Conservation (phyloP, 2,888 invertebrate species). For the Brenthis ino region DNA sequence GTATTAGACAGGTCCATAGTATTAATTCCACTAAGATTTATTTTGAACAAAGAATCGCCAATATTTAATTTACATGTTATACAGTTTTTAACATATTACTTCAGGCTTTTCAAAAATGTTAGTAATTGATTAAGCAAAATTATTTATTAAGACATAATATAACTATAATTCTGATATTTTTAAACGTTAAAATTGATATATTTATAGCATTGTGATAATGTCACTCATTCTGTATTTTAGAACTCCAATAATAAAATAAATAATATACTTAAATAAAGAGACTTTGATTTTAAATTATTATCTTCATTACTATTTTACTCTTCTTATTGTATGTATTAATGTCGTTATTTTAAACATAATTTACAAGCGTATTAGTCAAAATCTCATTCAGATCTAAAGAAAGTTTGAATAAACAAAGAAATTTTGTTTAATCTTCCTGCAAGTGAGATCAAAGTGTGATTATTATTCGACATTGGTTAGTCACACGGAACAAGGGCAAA, state of each 20-base stretch:
- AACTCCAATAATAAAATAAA: not conserved
- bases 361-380: not conserved
- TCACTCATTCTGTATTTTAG: not conserved
- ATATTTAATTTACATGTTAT: too few species aligned
- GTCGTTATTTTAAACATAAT: too few species aligned
- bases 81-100: too few species aligned
- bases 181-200: not conserved
- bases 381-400: slow-evolving; percentile 8
- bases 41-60: too few species aligned
- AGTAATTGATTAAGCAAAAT: not conserved
- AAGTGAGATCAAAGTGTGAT: slow-evolving; percentile 46
- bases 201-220: not conserved
- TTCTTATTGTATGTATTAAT: too few species aligned
- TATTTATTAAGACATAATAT: too few species aligned
- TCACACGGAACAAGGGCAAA: slow-evolving; percentile 61
- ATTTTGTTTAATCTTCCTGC: slow-evolving; percentile 50
- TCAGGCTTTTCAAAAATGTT: too few species aligned
- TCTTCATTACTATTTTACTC: too few species aligned
- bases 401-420: slow-evolving; percentile 45
- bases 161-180: not conserved
- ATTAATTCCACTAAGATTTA: too few species aligned
- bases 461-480: slow-evolving; percentile 60
- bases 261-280: not conserved
- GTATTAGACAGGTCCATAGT: too few species aligned
- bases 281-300: too few species aligned